Evolutionary conservation across 2,113 vertebrate genomes (phyloP).

Genomic region (Nycticryphes semicollaris): DNA sequence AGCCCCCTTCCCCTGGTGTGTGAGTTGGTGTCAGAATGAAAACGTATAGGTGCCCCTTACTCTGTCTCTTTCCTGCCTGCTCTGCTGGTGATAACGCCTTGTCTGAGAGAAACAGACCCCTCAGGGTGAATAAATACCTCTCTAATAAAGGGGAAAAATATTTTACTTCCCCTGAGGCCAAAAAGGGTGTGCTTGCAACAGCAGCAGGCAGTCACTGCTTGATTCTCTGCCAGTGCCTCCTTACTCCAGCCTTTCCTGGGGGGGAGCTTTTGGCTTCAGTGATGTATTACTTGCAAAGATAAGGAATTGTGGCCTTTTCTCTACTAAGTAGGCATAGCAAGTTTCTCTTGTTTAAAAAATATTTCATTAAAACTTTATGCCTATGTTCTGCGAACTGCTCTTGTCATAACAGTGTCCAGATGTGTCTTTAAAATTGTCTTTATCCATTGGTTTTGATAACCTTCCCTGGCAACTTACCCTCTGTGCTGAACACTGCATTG

Average conservation of each 20-base stretch:
- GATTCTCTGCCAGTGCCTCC: not conserved
- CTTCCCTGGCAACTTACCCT: not conserved
- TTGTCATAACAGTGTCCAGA: constrained; percentile 38
- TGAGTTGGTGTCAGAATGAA: not conserved
- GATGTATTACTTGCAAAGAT: not conserved
- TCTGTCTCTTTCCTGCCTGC: not conserved
- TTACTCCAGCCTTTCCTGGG: not conserved
- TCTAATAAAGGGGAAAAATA: not conserved
- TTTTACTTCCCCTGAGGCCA: not conserved
- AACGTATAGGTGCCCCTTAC: not conserved
- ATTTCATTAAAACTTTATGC: constrained; percentile 48
- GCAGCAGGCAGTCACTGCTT: not conserved
- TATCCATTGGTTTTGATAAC: constrained; percentile 32
- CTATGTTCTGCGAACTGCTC: not conserved
- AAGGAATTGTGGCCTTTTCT: not conserved
- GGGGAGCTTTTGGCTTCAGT: not conserved
- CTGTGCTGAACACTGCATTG: not conserved
- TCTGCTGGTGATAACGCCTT: not conserved
- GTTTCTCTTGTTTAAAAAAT: not conserved
- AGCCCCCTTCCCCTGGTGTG: not conserved
- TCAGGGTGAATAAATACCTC: not conserved
- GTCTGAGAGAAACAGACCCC: not conserved
- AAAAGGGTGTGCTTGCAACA: not conserved
- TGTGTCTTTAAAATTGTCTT: constrained; percentile 35
- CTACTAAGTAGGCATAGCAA: not conserved